Conservation (phyloP, 2,113 vertebrate genomes). For the Phalacrocorax brasilianus region DNA sequence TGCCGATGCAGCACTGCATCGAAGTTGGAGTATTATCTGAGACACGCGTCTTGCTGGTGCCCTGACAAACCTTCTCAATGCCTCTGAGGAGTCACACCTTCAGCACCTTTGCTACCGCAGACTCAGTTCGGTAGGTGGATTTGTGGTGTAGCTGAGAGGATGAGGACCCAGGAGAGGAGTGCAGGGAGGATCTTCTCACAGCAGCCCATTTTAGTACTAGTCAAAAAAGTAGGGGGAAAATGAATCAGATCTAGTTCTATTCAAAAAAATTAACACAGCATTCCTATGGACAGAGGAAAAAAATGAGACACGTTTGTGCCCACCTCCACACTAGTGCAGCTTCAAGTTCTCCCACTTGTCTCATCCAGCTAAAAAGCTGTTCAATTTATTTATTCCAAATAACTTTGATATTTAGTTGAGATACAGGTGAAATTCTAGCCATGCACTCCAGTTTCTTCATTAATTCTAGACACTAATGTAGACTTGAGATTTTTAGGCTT, state of each 20-base stretch:
- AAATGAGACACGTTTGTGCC: neutral
- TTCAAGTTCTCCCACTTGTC: neutral
- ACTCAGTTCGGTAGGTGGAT: fast-evolving
- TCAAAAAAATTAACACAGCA: neutral
- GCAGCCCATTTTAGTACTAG: neutral
- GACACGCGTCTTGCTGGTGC: fast-evolving
- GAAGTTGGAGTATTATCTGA: neutral
- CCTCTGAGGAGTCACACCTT: neutral
- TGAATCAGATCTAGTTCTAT: neutral
- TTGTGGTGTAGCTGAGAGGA: neutral
- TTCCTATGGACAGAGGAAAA: neutral
- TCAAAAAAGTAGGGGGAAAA: neutral
- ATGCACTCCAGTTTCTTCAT: neutral
- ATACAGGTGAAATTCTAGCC: neutral
- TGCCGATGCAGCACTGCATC: neutral
- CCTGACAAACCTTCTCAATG: neutral
- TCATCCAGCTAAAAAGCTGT: neutral
- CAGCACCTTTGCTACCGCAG: neutral
- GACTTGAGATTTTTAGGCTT: neutral
- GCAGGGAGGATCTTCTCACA: neutral
- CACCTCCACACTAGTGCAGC: neutral
- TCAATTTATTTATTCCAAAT: neutral
- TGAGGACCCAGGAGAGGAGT: no score
- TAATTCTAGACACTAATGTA: neutral
- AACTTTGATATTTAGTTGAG: neutral